Percentiles rank a stretch among this genome's conserved stretches.
Conservation (phyloP, 2,797 vertebrate species). For the Crocidura indochinensis region DNA sequence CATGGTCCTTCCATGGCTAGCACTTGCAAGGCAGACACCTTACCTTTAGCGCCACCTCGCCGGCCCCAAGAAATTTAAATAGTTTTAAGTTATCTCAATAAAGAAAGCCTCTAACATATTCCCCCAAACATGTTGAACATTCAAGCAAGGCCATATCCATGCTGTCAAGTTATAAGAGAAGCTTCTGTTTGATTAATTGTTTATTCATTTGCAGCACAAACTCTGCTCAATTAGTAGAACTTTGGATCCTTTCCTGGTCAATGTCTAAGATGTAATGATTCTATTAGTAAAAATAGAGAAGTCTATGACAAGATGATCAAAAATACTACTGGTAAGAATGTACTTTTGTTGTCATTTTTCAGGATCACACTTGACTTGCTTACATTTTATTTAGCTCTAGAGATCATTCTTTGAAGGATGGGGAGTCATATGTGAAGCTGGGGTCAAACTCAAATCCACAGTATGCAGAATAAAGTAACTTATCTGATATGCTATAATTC, state of each 20-base stretch:
- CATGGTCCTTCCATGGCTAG: too few relatives aligned
- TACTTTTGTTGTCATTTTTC: too few relatives aligned
- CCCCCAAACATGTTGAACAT: not conserved
- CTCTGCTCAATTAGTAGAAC: not conserved
- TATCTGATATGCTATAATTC: too few relatives aligned
- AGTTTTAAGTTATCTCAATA: not conserved
- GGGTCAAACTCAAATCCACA: too few relatives aligned
- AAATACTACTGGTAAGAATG: not conserved
- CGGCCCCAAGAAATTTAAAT: slow-evolving; percentile 32
- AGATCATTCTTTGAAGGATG: too few relatives aligned
- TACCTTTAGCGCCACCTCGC: too few relatives aligned
- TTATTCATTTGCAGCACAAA: not conserved
- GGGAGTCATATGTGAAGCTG: too few relatives aligned
- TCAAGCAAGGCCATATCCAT: not conserved
- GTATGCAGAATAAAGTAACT: too few relatives aligned
- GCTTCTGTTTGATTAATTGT: not conserved
- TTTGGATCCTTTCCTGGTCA: not conserved
- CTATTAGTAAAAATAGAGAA: slow-evolving; percentile 58
- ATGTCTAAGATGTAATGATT: not conserved
- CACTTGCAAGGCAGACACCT: too few relatives aligned
- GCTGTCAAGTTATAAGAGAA: too few relatives aligned
- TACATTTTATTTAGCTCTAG: too few relatives aligned
- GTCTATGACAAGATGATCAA: slow-evolving; percentile 3
- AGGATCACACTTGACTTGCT: too few relatives aligned
- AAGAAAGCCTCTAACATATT: not conserved